A percentile compares a stretch with the other conserved stretches of the same genome.
Evolutionary conservation across 2,888 invertebrate species (phyloP).

Genomic region (Anticlea derivata): DNA sequence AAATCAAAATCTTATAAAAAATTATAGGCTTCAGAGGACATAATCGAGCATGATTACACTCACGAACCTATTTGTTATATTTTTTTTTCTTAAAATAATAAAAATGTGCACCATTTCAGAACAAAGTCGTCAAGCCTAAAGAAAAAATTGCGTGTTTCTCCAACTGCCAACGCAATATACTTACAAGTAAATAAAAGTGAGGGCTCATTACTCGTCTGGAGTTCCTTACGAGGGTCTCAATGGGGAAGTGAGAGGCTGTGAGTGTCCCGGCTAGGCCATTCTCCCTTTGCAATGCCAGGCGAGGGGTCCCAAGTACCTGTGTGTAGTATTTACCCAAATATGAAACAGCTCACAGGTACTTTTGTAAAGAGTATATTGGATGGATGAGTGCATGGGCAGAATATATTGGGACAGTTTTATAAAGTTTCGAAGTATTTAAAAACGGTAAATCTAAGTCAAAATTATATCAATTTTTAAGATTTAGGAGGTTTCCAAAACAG

Average conservation of each 20-base stretch:
- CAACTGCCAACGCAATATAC: slow-evolving; percentile 23
- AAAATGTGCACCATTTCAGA: slow-evolving; percentile 12
- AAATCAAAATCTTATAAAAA: too few species aligned
- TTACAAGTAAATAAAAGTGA: slow-evolving; percentile 39
- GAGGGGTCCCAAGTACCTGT: slow-evolving; percentile 36
- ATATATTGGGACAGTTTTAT: too few species aligned
- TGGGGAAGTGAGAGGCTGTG: slow-evolving; percentile 49
- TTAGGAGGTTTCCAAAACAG: too few species aligned
- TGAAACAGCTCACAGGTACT: slow-evolving; percentile 13
- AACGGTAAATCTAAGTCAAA: too few species aligned
- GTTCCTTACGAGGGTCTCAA: slow-evolving; percentile 61
- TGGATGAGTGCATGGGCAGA: neutral
- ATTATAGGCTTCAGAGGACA: too few species aligned
- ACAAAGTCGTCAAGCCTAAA: neutral
- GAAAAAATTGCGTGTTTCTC: slow-evolving; percentile 2
- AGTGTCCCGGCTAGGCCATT: slow-evolving; percentile 48
- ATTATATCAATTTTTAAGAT: too few species aligned
- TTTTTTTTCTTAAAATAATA: too few species aligned
- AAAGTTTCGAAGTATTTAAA: too few species aligned
- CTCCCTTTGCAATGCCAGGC: slow-evolving; percentile 34
- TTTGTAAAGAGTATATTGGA: neutral
- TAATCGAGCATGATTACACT: too few species aligned
- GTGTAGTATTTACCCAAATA: slow-evolving; percentile 27
- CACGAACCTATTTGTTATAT: too few species aligned
- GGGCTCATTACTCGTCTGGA: slow-evolving; percentile 68